These are phyloP conservation scores for Paraescarpia echinospica DNA, from an alignment of 1,140 invertebrate genomes.

Conservation along the genomic window DNA sequence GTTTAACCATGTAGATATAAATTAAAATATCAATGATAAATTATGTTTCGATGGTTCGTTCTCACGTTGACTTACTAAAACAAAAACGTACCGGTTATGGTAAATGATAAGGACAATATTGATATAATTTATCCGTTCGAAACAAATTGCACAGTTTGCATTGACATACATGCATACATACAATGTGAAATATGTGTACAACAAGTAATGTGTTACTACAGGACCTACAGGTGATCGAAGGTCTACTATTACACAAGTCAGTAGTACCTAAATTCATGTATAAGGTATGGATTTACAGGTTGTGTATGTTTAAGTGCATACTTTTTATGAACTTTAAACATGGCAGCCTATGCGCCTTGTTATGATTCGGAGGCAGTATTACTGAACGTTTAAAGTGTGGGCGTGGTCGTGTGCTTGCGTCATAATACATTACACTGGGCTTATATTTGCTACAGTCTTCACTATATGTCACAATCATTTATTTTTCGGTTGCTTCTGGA, in stretches of 20 bases:
- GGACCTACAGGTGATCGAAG: not conserved
- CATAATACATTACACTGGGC: no score
- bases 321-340: no score
- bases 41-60: not conserved
- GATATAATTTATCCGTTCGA: no score
- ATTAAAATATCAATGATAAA: not conserved
- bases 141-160: no score
- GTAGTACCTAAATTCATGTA: not conserved
- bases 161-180: no score
- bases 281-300: not conserved
- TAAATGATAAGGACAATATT: not conserved
- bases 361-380: not conserved
- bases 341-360: not conserved
- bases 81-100: not conserved
- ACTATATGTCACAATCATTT: not conserved
- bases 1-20: no score
- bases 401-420: no score
- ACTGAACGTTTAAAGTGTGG: not conserved
- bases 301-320: no score
- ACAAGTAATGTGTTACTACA: no score
- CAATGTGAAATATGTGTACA: no score
- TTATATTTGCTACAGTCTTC: not conserved
- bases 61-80: not conserved
- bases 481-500: not conserved
- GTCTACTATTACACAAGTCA: not conserved